Evolutionary conservation across 2,113 vertebrate species (phyloP), one percentile per base, ranked within the genome.

Genomic region (Equus przewalskii): DNA sequence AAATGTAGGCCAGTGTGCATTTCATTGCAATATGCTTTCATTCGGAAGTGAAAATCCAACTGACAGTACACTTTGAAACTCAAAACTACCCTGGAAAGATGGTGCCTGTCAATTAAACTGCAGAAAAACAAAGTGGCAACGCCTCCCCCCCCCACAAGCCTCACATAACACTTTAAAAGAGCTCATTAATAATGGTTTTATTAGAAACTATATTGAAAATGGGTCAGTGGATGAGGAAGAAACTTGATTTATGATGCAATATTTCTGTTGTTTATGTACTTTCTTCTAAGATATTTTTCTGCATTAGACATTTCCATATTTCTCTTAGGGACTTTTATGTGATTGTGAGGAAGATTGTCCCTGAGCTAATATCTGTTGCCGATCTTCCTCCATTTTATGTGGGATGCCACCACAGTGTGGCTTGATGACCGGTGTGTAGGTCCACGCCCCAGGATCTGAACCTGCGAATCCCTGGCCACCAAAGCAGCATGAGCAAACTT

Each of bases 151-250:
- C 3, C 33, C 5, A 3, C 26, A 28, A 81, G 30, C 3, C 19
- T 33, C 82, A 80, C 14, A 49, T 3, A 28, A 67, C 2, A 51
- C 24, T 93, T 62, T 60, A 86, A 64, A 24, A 76, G 28, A 49
- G 46, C 30, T 91, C 73, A 69, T 88, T 44, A 65, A 19, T 33
- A 75, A 89, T 75, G 9, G 5, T 58, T 88, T 41, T 41, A 46
- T 76, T 72, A 41, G 26, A 85, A 95, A 88, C 86, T 82, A 30
- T 49, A 54, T 36, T 86, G 73, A 87, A 93, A 96, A 90, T 80
- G 36, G 89, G 89, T 91, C 81, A 87, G 78, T 14, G 46, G 73
- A 51, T 33, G n/a, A 96, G 26, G 28, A 91, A 94, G 64, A 80
- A 67, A 72, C 24, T 75, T 79, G 80, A 90, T 87, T 92, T 51